Base-by-base conservation (phyloP, 1,140 invertebrate species). In the Drosophila trapezifrons region DNA sequence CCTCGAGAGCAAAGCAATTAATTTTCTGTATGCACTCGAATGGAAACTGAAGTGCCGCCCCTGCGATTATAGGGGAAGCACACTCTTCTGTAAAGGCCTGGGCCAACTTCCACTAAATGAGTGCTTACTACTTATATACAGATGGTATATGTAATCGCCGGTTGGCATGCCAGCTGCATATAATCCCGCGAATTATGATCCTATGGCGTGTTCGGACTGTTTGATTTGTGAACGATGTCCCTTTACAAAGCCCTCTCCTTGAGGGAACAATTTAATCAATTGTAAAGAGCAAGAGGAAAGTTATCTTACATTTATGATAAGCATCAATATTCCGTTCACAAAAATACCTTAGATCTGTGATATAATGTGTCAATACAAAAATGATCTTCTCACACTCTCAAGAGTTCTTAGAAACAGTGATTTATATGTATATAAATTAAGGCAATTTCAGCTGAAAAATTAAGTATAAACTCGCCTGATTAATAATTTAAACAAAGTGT, bases 1-100 rank as follows among this genome's bases (percentile, higher is more conserved):
- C 59, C 57, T 78, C 57, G 64, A 81, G 78, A 73, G 67, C 46
- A 58, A 73, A 81, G 78, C 78, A 81, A 81, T 81, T 81, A 81
- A 81, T 82, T 81, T 77, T 49, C 46, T 38, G 55, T 46, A 67
- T 77, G 79, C 78, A 81, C 78, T 81, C 47, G 73, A 81, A 77
- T 47, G 73, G 54, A 81, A 77, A 81, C 55, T 81, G 79, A 81
- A 81, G 79, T 69, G 69, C 57, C 43, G n/a, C 49, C 55, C 63
- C 55, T 40, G 37, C 29, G 29, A 46, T 27, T 47, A 52, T 7
- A 20, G 27, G 45, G 47, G 42, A 45, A 56, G 46, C 65, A 10
- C 47, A 46, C 22, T 78, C 37, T 12, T 20, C 49, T 9, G 7
- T 4, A 47, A 51, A 58, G 58, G 37, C 52, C 32, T 20, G 17